Base-by-base conservation (phyloP, 2,888 invertebrate species). In the Tenthredo notha region DNA sequence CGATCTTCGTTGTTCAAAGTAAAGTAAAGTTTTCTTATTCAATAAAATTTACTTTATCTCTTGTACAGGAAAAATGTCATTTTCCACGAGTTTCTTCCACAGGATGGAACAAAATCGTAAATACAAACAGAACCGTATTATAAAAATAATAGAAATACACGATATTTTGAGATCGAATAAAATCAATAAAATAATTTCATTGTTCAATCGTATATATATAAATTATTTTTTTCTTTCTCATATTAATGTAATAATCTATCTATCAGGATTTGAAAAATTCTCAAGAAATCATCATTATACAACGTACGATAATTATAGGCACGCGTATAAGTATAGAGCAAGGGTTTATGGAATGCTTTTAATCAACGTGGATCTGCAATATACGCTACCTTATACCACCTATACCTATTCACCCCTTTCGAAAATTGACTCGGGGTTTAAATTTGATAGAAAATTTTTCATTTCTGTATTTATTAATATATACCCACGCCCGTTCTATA, bases 401-500 rank as follows among this genome's bases (percentile, higher is more conserved):
- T 54, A 18, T 18, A n/a, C 21, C 21, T n/a, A n/a, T n/a, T n/a
- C 58, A 10, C 25, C 10, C 25, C 4, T 58, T 25, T 25, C 10
- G 2, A 12, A 61, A 61, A 61, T 61, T 61, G 61, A 61, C 61
- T 61, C 25, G n/a, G 61, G 61, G 25, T 61, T 61, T 29, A 70
- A 29, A 70, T 70, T 70, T 37, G 5, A 33, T 9, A 7, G 29
- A 37, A 33, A 70, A 37, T 37, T 37, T 70, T 18, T 37, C 33
- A n/a, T 70, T 70, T 70, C 33, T 37, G 12, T 15, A 70, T 70
- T 70, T 70, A 70, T 70, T 70, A 37, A 70, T 70, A 70, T 25
- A n/a, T 21, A 21, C 61, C 61, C 25, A 25, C 25, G 25, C n/a
- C n/a, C 54, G 18, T n/a, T 5, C n/a, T n/a, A 18, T n/a, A 54